Base-by-base conservation (phyloP, 2,888 invertebrate species). In the Catotricha subobsoleta region DNA sequence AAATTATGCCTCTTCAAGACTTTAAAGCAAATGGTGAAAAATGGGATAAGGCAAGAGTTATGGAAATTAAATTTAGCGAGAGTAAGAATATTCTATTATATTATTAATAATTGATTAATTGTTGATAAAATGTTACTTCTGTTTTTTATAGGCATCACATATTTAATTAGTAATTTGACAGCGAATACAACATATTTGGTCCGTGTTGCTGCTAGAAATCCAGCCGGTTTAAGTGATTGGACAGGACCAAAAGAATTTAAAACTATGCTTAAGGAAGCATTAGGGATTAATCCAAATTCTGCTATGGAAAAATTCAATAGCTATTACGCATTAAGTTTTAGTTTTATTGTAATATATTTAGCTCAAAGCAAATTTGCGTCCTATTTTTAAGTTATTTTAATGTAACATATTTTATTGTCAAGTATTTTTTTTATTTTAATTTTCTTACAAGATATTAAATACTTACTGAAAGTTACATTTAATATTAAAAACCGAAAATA, bases 201-300 rank as follows among this genome's bases (percentile, higher is more conserved):
- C 44, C 57, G 66, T 39, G 71, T 67, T 2, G 71, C 72, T 23
- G 65, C 70, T 2, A 61, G 60, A 41, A 72, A 72, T 51, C 54
- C 60, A 16, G 72, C 71, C 9, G 71, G 72, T n/a, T 54, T 66
- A 41, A 62, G 63, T 45, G 60, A 62, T 46, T 62, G 53, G 47
- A 59, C 60, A 29, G 54, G 50, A 38, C 57, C 58, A 36, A 56
- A 55, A 46, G 55, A 54, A 45, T 59, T 59, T 46, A 52, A 45
- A 43, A 63, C 62, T 3, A 48, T 55, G 18, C 57, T 58, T 7
- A 55, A 57, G 44, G 60, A 59, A 40, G 59, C 56, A 3, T 40
- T 40, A 3, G 35, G 20, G 3, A 7, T 16, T 6, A 15, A 4
- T 3, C 33, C 16, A 15, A 33, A 16, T 29, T 29, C 4, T 4